Evolutionary conservation across 2,797 vertebrate genomes (phyloP).

Genomic region (Sarcophilus harrisii): DNA sequence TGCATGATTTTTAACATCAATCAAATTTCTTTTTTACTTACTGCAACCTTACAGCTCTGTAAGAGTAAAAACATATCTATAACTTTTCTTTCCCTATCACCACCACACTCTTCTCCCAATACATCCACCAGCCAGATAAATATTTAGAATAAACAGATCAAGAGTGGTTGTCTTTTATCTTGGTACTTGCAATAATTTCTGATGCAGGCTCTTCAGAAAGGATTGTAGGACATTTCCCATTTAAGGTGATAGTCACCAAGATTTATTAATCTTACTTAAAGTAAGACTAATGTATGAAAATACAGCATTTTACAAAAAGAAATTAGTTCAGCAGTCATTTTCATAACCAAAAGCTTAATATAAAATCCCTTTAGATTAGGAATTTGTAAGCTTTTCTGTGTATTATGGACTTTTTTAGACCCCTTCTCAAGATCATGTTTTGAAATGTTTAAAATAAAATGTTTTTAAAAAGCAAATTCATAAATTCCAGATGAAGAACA

Average conservation of each 20-base stretch:
- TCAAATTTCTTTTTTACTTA: constrained; percentile 1
- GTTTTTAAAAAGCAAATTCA: background rate
- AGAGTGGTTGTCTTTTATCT: constrained; percentile 66
- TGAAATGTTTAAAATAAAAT: background rate
- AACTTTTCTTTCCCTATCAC: background rate
- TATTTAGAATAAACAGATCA: constrained; percentile 61
- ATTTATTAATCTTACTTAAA: background rate
- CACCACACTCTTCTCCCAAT: background rate
- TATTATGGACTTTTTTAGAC: background rate
- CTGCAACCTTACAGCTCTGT: background rate
- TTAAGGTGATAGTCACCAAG: constrained; percentile 49
- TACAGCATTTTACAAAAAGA: background rate
- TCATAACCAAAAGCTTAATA: background rate
- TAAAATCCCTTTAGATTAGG: background rate
- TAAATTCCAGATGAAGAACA: background rate
- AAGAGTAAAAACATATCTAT: background rate
- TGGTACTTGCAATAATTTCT: constrained; percentile 39
- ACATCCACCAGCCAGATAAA: background rate
- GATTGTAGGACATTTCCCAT: constrained; percentile 44
- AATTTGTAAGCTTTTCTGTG: background rate
- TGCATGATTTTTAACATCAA: background rate
- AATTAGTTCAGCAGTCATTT: background rate
- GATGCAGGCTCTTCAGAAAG: constrained; percentile 52
- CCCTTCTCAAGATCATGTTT: background rate
- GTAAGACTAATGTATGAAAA: background rate